Evolutionary conservation across 35 echinoderm and acorn worm genomes (phyloP), one percentile per base, ranked within the genome.

Genomic region (Apostichopus californicus): DNA sequence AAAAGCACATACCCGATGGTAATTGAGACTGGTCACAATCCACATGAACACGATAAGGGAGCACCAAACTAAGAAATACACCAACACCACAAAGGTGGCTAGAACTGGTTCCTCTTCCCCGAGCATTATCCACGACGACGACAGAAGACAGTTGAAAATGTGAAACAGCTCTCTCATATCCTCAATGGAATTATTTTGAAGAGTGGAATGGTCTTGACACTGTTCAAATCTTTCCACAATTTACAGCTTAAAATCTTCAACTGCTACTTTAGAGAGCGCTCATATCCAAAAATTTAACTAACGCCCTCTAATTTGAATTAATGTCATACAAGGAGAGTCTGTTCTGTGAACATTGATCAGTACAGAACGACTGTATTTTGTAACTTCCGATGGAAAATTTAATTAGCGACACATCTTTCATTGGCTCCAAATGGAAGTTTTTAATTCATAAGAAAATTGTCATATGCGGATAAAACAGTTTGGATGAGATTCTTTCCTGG

Each of bases 21-120:
- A 77, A 10, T 83, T 86, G 92, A 93, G 61, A 54, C 93, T 94
- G 63, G 73, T 89, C 12, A 80, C 87, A 14, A 94, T 94, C 93
- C 93, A 94, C 57, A 94, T 70, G 28, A 87, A 88, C 1, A 90
- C 87, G 17, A 94, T 34, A 4, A 94, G 46, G 4, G 93, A 83
- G 86, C 56, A 90, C 86, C 93, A 94, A 73, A 80, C 93, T 46
- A 94, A 70, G 26, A 90, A 22, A 90, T 94, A 94, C 6, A 79
- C 60, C 60, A 94, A 90, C 11, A 81, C 73, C 24, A 94, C n/a
- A 25, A 94, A 80, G 22, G 86, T 66, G 64, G 86, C 86, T 23
- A 75, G 11, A 17, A 64, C 86, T 15, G 86, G 86, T 28, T 89
- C 86, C 34, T 89, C 86, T 9, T 89, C 86, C 52, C 86, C 81